A percentile compares a stretch with the other conserved stretches of the same genome.
Evolutionary conservation across 2,797 vertebrate species (phyloP).

Genomic region (Spinus olivaceus): DNA sequence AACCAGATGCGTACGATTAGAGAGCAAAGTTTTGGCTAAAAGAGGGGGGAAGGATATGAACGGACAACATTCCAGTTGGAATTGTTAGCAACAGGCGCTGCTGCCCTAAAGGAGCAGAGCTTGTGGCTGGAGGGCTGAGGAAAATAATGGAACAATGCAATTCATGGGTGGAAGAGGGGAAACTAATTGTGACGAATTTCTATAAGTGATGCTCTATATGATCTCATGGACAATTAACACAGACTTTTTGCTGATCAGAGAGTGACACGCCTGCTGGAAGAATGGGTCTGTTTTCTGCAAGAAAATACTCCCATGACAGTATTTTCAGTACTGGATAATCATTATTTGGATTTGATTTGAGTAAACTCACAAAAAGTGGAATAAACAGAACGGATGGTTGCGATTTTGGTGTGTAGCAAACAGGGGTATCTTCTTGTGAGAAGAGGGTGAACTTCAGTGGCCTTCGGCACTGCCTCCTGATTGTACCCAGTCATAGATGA

Average conservation of each 20-base stretch:
- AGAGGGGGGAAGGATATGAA: neutral
- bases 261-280: neutral
- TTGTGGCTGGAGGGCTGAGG: conserved; percentile 24
- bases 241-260: conserved; percentile 32
- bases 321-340: conserved; percentile 44
- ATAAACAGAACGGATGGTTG: conserved; percentile 50
- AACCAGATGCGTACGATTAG: conserved; percentile 43
- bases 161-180: neutral
- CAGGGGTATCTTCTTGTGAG: neutral
- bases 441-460: conserved; percentile 50
- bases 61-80: conserved; percentile 9
- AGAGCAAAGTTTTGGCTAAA: conserved; percentile 59
- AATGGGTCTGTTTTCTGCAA: conserved; percentile 41
- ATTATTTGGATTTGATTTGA: conserved; percentile 62
- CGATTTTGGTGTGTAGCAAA: conserved; percentile 59
- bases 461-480: conserved; percentile 35
- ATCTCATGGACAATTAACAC: neutral
- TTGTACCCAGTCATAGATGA: conserved; percentile 81
- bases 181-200: conserved; percentile 1
- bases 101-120: neutral
- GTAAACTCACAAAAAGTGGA: conserved; percentile 65
- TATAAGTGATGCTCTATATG: neutral
- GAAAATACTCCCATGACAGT: conserved; percentile 22
- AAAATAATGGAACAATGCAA: conserved; percentile 8
- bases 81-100: neutral